Evolutionary conservation across 2,113 vertebrate species (phyloP).

Genomic region (Hippopotamus amphibius): DNA sequence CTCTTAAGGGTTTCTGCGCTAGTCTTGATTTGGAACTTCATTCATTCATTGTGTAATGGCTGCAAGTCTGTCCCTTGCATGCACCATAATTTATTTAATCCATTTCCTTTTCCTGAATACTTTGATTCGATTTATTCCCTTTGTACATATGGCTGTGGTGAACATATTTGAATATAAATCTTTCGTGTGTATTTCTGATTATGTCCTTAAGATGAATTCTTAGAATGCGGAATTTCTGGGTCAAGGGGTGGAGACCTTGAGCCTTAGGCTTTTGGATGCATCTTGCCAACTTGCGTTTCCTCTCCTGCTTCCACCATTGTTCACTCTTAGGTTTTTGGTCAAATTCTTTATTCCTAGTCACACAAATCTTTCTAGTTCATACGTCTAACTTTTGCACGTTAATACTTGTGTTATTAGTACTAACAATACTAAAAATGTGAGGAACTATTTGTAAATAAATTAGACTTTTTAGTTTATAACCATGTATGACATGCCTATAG

Average conservation of each 20-base stretch:
- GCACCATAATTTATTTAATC: not conserved
- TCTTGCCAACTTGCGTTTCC: not conserved
- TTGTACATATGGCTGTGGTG: not conserved
- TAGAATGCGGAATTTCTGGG: not conserved
- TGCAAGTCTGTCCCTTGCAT: not conserved
- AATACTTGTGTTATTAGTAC: slow-evolving; percentile 9
- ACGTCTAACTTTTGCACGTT: not conserved
- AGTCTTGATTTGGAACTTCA: not conserved
- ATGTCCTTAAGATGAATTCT: not conserved
- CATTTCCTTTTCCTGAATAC: not conserved
- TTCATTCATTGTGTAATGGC: not conserved
- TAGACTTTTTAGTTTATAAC: slow-evolving; percentile 21
- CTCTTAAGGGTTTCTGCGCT: not conserved
- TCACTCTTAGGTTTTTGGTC: not conserved
- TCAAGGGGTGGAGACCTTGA: not conserved
- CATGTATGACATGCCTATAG: not conserved
- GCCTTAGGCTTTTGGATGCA: not conserved
- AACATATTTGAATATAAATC: not conserved
- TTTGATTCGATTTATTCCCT: not conserved
- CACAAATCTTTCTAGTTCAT: not conserved
- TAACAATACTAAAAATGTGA: not conserved
- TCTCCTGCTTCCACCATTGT: not conserved
- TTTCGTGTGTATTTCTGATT: not conserved
- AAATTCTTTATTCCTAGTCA: not conserved
- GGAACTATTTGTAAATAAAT: slow-evolving; percentile 33